Evolutionary conservation across 2,797 vertebrate species (phyloP), one percentile per base, ranked within the genome.

Genomic region (Phrynocephalus forsythii): DNA sequence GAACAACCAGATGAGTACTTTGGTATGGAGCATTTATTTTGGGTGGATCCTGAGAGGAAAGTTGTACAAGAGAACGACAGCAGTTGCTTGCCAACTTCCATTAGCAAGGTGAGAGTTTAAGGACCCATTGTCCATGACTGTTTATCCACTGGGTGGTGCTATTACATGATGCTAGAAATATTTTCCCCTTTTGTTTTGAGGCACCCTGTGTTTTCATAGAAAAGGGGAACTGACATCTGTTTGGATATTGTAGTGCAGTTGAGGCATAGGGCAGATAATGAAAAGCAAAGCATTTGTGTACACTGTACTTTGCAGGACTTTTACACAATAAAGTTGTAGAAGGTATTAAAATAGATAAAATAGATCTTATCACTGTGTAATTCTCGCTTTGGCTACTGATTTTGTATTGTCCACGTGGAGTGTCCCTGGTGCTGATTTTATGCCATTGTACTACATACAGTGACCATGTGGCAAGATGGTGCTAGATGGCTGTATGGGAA

Each of bases 131-230:
- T 85, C 13, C 22, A 50, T 30, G 26, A 13, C 13, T 56, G 8
- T 0, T 4, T 66, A 1, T 87, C 94, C 97, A 95, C 88, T 60
- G 96, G 96, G 90, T 96, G 96, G 97, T 90, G 86, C 90, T 92
- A 87, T 87, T 94, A 91, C 89, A 85, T 92, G 94, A 76, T 72
- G 50, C 90, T 92, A 26, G 79, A 28, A 26, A 60, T 63, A 63
- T 63, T 63, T 63, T 33, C 6, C 68, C 24, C 72, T 71, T 10
- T 56, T 73, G 85, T 63, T 67, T 6, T 0, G 5, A 6, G 28
- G 9, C 24, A 33, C 0, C 11, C 24, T 1, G 24, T 15, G 15
- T 33, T 60, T 20, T 15, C 24, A 24, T 11, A 48, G 3, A 1
- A 1, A 1, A 3, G 1, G 0, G 0, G 0, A 18, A 20, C 9